Percentiles rank a stretch among this genome's conserved stretches.
Evolutionary conservation across 2,888 invertebrate genomes (phyloP).

Genomic region (Schizotus pectinicornis): DNA sequence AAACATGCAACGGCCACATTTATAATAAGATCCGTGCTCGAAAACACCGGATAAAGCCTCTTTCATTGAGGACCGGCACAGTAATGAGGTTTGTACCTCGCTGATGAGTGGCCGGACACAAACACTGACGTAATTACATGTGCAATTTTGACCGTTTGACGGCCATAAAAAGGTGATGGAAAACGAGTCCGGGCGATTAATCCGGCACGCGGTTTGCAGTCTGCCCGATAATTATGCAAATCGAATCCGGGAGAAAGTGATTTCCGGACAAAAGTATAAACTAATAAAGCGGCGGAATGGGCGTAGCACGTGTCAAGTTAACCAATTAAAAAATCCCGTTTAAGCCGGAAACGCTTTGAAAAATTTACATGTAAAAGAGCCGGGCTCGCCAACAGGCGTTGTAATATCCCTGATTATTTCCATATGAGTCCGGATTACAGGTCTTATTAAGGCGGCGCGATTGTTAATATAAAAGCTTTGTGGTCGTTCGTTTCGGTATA

Average conservation of each 20-base stretch:
- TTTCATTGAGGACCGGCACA: constrained; percentile 7
- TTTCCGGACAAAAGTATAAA: too few relatives aligned
- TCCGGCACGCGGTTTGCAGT: background rate
- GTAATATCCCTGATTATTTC: constrained; percentile 57
- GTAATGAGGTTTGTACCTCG: constrained; percentile 12
- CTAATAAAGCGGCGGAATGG: background rate
- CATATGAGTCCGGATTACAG: constrained; percentile 59
- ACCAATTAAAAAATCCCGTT: constrained; percentile 40
- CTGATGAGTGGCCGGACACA: background rate
- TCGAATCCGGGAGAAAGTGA: too few relatives aligned
- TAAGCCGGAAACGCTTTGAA: constrained; percentile 35
- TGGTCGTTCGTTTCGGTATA: constrained; percentile 59
- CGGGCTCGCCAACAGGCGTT: constrained; percentile 44
- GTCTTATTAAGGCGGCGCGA: constrained; percentile 58
- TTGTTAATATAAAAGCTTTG: constrained; percentile 60
- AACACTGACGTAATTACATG: constrained; percentile 3
- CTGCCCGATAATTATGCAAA: background rate
- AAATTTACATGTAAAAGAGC: constrained; percentile 43
- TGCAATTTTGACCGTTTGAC: background rate
- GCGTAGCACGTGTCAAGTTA: constrained; percentile 27
- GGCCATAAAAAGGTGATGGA: background rate
- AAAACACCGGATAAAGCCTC: constrained; percentile 6
- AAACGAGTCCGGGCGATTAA: background rate
- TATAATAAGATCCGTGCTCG: background rate
- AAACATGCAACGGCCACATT: constrained; percentile 6